Evolutionary conservation across 2,797 vertebrate genomes (phyloP), one percentile per base, ranked within the genome.

Genomic region (Chaetodon trifasciatus): DNA sequence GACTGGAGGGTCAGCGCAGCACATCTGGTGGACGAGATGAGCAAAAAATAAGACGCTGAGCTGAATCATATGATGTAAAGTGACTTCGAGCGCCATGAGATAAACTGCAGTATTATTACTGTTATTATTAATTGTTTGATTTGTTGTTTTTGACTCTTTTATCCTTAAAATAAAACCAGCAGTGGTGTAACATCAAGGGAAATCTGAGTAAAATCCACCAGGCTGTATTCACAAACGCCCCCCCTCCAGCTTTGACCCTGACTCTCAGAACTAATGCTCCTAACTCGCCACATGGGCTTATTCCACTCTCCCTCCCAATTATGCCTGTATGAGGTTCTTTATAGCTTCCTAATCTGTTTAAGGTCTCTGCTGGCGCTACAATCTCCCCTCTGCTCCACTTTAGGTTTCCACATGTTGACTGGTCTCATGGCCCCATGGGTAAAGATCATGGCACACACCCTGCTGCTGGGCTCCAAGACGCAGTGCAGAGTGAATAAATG

Each of bases 271-370:
- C 52, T 85, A 78, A 86, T 77, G 56, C 81, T 70, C 72, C 72
- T 56, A 82, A 83, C 80, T 79, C 76, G 1, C 73, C 69, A 70
- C 87, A 69, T 69, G 79, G 47, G 68, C 52, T 80, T 56, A 65
- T 68, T 83, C 73, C 65, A 76, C 74, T 81, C 70, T 69, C 76
- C 69, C 40, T 78, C 65, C 62, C 76, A 85, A 79, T 86, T 86
- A 88, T 49, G 80, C 50, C 68, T 64, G 64, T 74, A 71, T 76
- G 63, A 73, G 78, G 62, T 82, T 82, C 80, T 82, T 84, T 75
- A 78, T 74, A 77, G 83, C 71, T 58, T 74, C 49, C 46, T 87
- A 87, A 89, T 91, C 80, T 79, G 78, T 81, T 92, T 85, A 85
- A 56, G 58, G 69, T 75, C 56, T 72, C 81, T 85, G 28, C 46